Conservation (phyloP, 2,888 invertebrate species). For the Tortricodes alternella region DNA sequence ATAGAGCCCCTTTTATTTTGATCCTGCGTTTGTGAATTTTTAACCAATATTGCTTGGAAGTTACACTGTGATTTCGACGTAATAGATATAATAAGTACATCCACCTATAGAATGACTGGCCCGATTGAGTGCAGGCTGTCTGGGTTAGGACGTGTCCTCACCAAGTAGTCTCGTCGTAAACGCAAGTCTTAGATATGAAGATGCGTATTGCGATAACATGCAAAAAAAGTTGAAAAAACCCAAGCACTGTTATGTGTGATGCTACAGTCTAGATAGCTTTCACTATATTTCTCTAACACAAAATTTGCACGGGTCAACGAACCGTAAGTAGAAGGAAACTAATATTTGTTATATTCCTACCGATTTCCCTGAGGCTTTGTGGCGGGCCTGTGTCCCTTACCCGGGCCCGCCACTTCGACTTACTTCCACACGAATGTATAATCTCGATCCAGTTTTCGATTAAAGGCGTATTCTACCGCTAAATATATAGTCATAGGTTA, state of each 20-base stretch:
- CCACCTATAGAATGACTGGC: background rate
- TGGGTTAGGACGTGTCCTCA: constrained; percentile 6
- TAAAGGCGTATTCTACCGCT: constrained; percentile 12
- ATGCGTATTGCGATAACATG: constrained; percentile 39
- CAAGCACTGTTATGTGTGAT: constrained; percentile 44
- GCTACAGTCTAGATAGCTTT: constrained; percentile 52
- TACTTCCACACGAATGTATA: constrained; percentile 67
- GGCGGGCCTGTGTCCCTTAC: no score
- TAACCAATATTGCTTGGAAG: no score
- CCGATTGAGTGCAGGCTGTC: background rate
- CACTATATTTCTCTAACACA: constrained; percentile 51
- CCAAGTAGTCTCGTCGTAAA: constrained; percentile 19
- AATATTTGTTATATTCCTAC: constrained; percentile 75
- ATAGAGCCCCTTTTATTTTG: no score
- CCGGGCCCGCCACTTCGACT: constrained; percentile 61
- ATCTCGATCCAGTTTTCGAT: constrained; percentile 36
- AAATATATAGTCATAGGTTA: constrained; percentile 7
- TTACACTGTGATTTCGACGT: no score
- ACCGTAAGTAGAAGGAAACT: constrained; percentile 66
- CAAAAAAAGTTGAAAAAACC: constrained; percentile 39
- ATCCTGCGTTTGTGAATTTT: no score
- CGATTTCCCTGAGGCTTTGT: constrained; percentile 70
- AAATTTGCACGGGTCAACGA: constrained; percentile 74
- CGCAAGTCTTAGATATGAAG: constrained; percentile 24
- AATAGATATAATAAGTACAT: no score